phyloP scores from a whole-genome alignment of 2,113 vertebrate species.

The Percina caprodes region DNA sequence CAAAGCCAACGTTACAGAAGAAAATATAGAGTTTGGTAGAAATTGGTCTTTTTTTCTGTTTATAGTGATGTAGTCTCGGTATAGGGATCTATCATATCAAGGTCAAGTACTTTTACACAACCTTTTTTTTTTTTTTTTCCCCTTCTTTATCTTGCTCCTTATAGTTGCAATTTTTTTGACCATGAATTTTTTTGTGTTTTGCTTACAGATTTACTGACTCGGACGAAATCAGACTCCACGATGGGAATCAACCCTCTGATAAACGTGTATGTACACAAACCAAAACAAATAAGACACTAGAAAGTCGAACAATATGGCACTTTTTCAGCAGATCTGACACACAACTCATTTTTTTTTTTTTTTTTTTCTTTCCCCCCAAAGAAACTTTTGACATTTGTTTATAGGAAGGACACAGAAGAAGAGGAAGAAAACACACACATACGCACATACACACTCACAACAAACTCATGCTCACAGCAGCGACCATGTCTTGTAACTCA shows the following conservation, averaged over 20 bases:
- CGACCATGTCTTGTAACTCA: constrained; percentile 75
- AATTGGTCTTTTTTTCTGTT: not conserved
- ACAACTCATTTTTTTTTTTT: not conserved
- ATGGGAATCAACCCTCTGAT: not conserved
- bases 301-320: constrained; percentile 81
- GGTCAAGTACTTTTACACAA: constrained; percentile 20
- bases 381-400: constrained; percentile 60
- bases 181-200: not conserved
- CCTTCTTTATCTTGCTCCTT: not conserved
- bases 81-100: constrained; percentile 11
- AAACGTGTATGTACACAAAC: constrained; percentile 58
- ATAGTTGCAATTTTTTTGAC: not conserved
- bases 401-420: constrained; percentile 79
- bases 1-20: constrained; percentile 19
- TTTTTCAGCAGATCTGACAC: constrained; percentile 76
- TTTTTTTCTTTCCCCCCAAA: not conserved
- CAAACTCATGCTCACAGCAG: constrained; percentile 63
- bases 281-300: constrained; percentile 70
- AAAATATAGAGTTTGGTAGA: not conserved
- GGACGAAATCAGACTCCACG: not conserved
- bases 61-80: constrained; percentile 2
- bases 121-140: not conserved
- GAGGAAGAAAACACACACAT: constrained; percentile 66
- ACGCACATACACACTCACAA: constrained; percentile 46
- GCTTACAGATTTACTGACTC: constrained; percentile 3